These are phyloP conservation scores for Allophyes oxyacanthae DNA, from an alignment of 2,888 invertebrate genomes.

Conservation along the genomic window DNA sequence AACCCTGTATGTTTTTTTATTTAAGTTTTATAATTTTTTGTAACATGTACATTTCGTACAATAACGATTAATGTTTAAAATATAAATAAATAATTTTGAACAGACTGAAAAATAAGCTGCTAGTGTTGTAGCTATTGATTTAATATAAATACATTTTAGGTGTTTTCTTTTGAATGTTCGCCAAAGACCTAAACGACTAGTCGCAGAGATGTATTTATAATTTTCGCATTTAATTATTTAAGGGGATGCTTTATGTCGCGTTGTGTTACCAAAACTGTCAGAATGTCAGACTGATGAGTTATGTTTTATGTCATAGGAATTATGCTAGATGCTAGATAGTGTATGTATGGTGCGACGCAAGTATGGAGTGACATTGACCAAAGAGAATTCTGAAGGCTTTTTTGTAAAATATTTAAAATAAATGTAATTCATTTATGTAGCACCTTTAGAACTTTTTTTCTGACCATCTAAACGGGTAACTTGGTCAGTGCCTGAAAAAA, in stretches of 20 bases:
- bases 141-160: conserved; percentile 47
- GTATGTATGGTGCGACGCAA: conserved; percentile 14
- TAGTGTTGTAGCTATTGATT: conserved; percentile 31
- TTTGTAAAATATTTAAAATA: no score
- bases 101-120: conserved; percentile 52
- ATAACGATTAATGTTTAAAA: conserved; percentile 30
- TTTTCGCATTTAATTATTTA: conserved; percentile 72
- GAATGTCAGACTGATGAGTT: conserved; percentile 59
- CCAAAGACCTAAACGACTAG: conserved; percentile 86
- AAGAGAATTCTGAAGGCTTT: no score
- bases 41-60: conserved; percentile 14
- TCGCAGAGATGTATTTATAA: conserved; percentile 77
- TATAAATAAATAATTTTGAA: conserved; percentile 31
- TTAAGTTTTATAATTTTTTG: conserved; percentile 7
- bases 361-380: conserved; percentile 7
- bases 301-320: conserved; percentile 49
- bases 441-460: no score
- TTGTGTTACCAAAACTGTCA: conserved; percentile 78
- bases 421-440: no score
- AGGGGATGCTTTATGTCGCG: conserved; percentile 49
- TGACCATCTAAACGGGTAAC: no score
- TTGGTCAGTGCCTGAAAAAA: no score
- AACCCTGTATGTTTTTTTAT: conserved; percentile 12
- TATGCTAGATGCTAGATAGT: conserved; percentile 55
- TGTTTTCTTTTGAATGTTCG: conserved; percentile 69